Evolutionary conservation across 2,888 invertebrate genomes (phyloP).

Genomic region (Phyllotreta cruciferae): DNA sequence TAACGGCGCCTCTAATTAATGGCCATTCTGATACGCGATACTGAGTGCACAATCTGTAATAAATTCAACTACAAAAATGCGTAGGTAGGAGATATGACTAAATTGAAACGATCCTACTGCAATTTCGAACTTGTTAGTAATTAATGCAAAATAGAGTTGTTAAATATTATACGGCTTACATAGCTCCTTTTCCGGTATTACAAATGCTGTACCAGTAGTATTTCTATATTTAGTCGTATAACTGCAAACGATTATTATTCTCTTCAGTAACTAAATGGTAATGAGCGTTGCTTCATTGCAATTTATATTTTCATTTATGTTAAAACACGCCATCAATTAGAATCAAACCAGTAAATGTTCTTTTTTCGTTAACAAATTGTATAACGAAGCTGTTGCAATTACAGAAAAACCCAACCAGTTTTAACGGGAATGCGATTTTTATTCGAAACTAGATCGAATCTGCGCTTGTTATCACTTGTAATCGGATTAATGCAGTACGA

Average conservation of each 20-base stretch:
- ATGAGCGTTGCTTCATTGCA: constrained; percentile 3
- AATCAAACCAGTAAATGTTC: neutral
- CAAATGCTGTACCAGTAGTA: neutral
- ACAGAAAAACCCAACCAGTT: constrained; percentile 6
- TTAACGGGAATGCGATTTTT: constrained; percentile 9
- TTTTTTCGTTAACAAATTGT: neutral
- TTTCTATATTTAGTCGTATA: constrained; percentile 12
- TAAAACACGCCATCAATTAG: constrained; percentile 1
- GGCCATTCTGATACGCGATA: too few species aligned
- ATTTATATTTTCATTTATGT: neutral
- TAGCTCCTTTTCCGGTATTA: neutral
- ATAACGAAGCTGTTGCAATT: neutral
- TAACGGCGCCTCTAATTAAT: too few species aligned
- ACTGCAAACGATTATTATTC: constrained; percentile 10
- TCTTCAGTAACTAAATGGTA: neutral
- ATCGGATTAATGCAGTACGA: neutral
- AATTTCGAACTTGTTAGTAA: too few species aligned
- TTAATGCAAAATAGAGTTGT: too few species aligned
- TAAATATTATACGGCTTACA: too few species aligned
- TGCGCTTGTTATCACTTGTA: neutral
- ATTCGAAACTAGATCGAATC: constrained; percentile 8
- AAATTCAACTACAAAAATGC: too few species aligned
- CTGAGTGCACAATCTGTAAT: too few species aligned
- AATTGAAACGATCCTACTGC: too few species aligned
- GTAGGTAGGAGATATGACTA: too few species aligned